phyloP scores from a whole-genome alignment of 2,888 invertebrate genomes.

The Megalurothrips usitatus region DNA sequence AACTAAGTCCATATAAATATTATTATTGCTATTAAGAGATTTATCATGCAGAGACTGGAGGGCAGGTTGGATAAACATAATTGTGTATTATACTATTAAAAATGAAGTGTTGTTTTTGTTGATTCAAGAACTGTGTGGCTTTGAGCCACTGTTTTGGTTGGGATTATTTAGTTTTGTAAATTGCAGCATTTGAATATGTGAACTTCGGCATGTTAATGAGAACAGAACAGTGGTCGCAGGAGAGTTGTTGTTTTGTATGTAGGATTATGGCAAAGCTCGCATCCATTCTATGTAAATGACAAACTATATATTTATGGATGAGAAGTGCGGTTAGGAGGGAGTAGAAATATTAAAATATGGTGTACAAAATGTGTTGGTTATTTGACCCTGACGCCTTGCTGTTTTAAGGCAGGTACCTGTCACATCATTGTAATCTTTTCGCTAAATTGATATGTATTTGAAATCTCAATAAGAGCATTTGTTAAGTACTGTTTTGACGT shows the following conservation, averaged over 20 bases:
- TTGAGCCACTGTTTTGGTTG: slow-evolving; percentile 16
- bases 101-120: slow-evolving; percentile 27
- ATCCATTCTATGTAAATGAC: slow-evolving; percentile 26
- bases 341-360: slow-evolving; percentile 21
- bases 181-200: slow-evolving; percentile 24
- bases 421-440: slow-evolving; percentile 5
- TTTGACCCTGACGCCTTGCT: slow-evolving; percentile 16
- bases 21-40: slow-evolving; percentile 25
- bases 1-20: slow-evolving; percentile 25
- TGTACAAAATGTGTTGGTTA: slow-evolving; percentile 23
- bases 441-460: slow-evolving; percentile 8
- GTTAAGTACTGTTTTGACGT: slow-evolving; percentile 13
- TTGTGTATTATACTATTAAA: slow-evolving; percentile 27
- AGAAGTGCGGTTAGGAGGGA: slow-evolving; percentile 2
- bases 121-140: slow-evolving; percentile 16
- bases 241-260: slow-evolving; percentile 26
- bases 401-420: slow-evolving; percentile 4
- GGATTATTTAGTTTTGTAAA: slow-evolving; percentile 27
- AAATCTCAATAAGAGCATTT: slow-evolving; percentile 12
- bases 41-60: slow-evolving; percentile 24
- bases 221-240: slow-evolving; percentile 19
- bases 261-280: slow-evolving; percentile 16
- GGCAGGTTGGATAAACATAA: slow-evolving; percentile 14
- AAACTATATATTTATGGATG: slow-evolving; percentile 24
- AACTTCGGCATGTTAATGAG: slow-evolving; percentile 24